These are phyloP conservation scores for Lysandra coridon DNA, from an alignment of 2,888 invertebrate genomes.

Conservation along the genomic window DNA sequence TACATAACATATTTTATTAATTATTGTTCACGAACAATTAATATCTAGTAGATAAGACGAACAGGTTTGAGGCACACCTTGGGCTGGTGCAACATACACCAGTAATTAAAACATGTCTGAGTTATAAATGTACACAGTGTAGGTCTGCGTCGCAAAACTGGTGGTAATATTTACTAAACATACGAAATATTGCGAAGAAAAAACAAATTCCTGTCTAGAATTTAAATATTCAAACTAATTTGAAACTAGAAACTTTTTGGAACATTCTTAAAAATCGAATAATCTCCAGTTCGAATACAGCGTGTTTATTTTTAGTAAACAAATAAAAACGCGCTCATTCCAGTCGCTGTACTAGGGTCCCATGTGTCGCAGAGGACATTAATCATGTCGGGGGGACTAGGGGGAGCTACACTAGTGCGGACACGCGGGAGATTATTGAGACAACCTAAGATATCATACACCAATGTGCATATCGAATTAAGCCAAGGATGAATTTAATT, in stretches of 20 bases:
- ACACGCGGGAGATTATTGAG: constrained; percentile 48
- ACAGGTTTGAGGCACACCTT: constrained; percentile 25
- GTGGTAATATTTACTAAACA: background rate
- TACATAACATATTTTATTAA: constrained; percentile 28
- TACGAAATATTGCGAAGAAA: background rate
- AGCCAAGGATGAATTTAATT: background rate
- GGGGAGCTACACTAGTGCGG: constrained; percentile 53
- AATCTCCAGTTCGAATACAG: background rate
- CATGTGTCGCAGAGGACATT: constrained; percentile 75
- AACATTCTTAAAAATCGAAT: background rate
- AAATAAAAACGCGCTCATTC: constrained; percentile 54
- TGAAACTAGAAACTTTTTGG: background rate
- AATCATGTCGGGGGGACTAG: constrained; percentile 57
- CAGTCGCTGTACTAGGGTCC: constrained; percentile 54
- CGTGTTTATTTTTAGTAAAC: constrained; percentile 39
- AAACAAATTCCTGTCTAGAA: background rate
- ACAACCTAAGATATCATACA: constrained; percentile 35
- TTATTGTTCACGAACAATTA: constrained; percentile 28
- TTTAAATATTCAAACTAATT: background rate
- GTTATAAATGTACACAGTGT: background rate
- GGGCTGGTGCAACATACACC: constrained; percentile 22
- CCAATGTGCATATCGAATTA: constrained; percentile 13
- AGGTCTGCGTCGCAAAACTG: background rate
- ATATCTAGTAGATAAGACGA: constrained; percentile 21
- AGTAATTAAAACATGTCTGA: constrained; percentile 26